Evolutionary conservation across 2,888 invertebrate genomes (phyloP).

Genomic region (Lydus trimaculatus): DNA sequence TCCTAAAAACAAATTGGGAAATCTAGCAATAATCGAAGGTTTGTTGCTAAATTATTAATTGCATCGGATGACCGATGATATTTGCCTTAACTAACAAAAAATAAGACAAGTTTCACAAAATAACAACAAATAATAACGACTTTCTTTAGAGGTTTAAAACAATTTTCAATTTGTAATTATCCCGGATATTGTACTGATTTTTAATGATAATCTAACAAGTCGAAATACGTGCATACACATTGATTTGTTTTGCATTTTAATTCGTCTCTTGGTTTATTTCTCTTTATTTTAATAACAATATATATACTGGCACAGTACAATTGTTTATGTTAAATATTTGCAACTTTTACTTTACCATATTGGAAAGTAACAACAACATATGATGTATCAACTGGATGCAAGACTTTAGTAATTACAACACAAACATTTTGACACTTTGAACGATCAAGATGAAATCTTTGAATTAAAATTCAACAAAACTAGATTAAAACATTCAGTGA

Average conservation of each 20-base stretch:
- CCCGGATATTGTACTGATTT: not conserved
- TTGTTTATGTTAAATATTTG: slow-evolving; percentile 8
- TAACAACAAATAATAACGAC: not conserved
- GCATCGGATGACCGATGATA: not conserved
- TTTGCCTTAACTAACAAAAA: not conserved
- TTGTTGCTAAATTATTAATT: not conserved
- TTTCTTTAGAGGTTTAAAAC: not conserved
- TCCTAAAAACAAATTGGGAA: no score
- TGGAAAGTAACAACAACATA: slow-evolving; percentile 15
- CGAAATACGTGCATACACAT: not conserved
- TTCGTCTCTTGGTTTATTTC: not conserved
- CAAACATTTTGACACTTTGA: not conserved
- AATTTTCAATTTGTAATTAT: not conserved
- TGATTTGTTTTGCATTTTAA: not conserved
- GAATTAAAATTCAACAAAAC: no score
- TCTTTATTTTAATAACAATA: not conserved
- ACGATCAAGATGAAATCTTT: not conserved
- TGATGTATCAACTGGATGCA: not conserved
- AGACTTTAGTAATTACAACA: not conserved
- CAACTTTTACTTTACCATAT: slow-evolving; percentile 16
- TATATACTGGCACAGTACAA: not conserved
- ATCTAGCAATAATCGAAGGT: not conserved
- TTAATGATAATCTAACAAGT: not conserved
- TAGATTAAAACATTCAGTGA: no score
- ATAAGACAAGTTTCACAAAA: not conserved